Evolutionary conservation across 2,797 vertebrate species (phyloP), one percentile per base, ranked within the genome.

Genomic region (Morus bassanus): DNA sequence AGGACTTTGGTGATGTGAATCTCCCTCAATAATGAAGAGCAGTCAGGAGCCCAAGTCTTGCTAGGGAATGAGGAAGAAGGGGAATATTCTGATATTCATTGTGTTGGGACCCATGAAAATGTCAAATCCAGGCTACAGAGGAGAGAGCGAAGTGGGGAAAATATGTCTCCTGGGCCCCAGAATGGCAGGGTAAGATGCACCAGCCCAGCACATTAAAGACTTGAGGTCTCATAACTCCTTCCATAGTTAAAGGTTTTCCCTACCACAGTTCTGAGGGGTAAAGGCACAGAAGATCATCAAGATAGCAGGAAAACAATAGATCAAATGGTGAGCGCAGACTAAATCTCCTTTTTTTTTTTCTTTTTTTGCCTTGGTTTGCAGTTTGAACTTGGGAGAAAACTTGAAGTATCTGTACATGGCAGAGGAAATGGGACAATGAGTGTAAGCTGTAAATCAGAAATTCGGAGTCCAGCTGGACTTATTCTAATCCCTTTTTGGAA

Each of bases 391-490:
- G 95, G 95, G 25, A 95, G 89, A 53, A 95, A 91, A 75, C 79
- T 98, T 46, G 80, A 94, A 31, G 77, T 98, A 39, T 97, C 96
- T 31, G 53, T 98, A 22, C 4, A 13, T 0, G 98, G 98, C 75
- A 91, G 23, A 87, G 98, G 98, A 96, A 96, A 85, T 11, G 98
- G 97, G 35, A 98, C 98, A 28, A 91, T 98, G 92, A 94, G 97
- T 45, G 98, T 98, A 97, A 97, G 96, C 11, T 79, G 8, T 57
- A 88, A 61, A 78, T 45, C 83, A 70, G 63, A 76, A 88, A 72
- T 64, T 28, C 30, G 33, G 10, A 60, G 31, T 72, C 27, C 23
- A 72, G 2, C 8, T 91, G 41, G 51, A 53, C 1, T 78, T 84
- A 10, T 57, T 89, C 37, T 41, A 81, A 56, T 64, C 5, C 21